Percentiles rank a stretch among this genome's conserved stretches.
phyloP scores from a whole-genome alignment of 2,888 invertebrate species.

The Ennomos erosarius region DNA sequence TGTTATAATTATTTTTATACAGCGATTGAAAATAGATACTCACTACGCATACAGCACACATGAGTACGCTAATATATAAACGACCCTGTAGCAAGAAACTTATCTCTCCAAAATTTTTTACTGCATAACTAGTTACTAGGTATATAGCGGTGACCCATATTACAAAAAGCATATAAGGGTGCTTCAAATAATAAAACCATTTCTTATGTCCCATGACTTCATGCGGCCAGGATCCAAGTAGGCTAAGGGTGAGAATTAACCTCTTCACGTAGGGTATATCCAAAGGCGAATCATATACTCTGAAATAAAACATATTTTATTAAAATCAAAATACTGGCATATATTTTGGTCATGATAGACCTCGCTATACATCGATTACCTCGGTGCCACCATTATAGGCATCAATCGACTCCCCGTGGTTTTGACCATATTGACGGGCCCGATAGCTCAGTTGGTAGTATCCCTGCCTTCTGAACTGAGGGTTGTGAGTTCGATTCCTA shows the following conservation, averaged over 20 bases:
- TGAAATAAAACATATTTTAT: constrained; percentile 1
- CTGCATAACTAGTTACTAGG: background rate
- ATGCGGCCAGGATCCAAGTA: constrained; percentile 2
- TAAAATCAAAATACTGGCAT: too few species aligned
- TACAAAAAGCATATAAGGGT: background rate
- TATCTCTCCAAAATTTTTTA: background rate
- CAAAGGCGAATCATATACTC: background rate
- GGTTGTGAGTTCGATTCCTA: too few species aligned
- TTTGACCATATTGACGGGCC: too few species aligned
- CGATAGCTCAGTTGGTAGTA: too few species aligned
- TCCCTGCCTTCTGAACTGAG: too few species aligned
- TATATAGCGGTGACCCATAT: background rate
- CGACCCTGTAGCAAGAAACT: constrained; percentile 2
- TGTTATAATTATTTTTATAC: background rate
- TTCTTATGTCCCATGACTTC: background rate
- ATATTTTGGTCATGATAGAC: too few species aligned
- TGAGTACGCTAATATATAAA: background rate
- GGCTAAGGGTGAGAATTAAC: background rate
- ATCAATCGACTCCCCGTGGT: too few species aligned
- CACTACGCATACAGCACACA: background rate
- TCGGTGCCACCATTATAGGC: too few species aligned
- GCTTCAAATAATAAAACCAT: background rate
- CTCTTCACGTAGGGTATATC: constrained; percentile 14
- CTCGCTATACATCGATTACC: too few species aligned
- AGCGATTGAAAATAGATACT: background rate